Percentiles rank a stretch among this genome's conserved stretches.
These are phyloP conservation scores for Argyrosomus japonicus DNA, from an alignment of 2,113 vertebrate genomes.

Conservation along the genomic window DNA sequence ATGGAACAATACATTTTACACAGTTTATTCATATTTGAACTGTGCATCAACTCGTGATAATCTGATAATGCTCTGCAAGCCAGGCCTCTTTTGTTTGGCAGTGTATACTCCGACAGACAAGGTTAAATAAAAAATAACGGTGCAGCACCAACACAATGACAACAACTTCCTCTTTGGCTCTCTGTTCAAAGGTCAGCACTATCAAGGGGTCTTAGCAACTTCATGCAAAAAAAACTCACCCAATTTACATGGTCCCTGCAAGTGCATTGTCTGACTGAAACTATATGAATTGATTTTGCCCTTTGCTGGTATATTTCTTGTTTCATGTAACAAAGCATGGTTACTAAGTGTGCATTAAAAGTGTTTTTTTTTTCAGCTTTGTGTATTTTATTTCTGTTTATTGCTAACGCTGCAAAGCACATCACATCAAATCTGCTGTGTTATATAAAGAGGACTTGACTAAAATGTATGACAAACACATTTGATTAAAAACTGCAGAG, in stretches of 20 bases:
- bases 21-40: not conserved
- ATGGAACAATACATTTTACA: too few relatives aligned
- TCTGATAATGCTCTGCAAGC: not conserved
- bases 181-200: not conserved
- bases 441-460: not conserved
- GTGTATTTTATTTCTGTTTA: not conserved
- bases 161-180: not conserved
- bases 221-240: too few relatives aligned
- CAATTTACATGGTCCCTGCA: not conserved
- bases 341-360: not conserved
- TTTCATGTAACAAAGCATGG: not conserved
- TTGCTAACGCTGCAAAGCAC: not conserved
- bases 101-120: not conserved
- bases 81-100: not conserved
- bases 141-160: not conserved
- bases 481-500: not conserved
- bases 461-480: not conserved
- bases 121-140: not conserved
- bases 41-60: not conserved
- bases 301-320: not conserved
- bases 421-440: conserved; percentile 1
- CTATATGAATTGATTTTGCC: not conserved
- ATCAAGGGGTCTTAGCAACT: not conserved
- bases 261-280: too few relatives aligned
- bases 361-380: not conserved